phyloP scores from a whole-genome alignment of 2,888 invertebrate genomes.

The Heliconius ismenius region DNA sequence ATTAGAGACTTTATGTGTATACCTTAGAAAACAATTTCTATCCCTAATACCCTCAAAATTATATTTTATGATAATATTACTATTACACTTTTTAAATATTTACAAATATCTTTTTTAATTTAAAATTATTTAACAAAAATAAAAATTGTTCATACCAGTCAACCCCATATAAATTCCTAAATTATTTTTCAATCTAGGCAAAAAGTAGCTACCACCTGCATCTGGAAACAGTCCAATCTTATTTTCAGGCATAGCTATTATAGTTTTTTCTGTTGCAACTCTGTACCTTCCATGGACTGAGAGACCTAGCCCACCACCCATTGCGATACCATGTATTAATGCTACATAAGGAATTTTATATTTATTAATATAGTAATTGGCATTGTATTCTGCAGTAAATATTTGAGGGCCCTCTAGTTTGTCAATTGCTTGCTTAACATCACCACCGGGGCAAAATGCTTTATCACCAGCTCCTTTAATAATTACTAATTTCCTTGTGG shows the following conservation, averaged over 20 bases:
- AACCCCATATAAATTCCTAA: constrained; percentile 95
- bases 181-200: constrained; percentile 91
- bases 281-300: constrained; percentile 97
- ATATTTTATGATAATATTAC: too few relatives aligned
- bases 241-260: constrained; percentile 99
- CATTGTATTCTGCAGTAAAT: constrained; percentile 92
- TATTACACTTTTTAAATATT: too few relatives aligned
- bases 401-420: constrained; percentile 86
- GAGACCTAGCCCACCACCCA: constrained; percentile 98
- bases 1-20: too few relatives aligned
- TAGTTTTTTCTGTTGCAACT: constrained; percentile 95
- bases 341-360: constrained; percentile 95
- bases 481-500: constrained; percentile 84
- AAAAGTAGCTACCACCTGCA: constrained; percentile 96
- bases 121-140: neutral
- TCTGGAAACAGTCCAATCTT: constrained; percentile 98
- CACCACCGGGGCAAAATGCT: constrained; percentile 99
- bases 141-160: constrained; percentile 83
- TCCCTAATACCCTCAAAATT: too few relatives aligned
- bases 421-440: constrained; percentile 90
- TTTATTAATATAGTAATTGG: constrained; percentile 93
- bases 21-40: too few relatives aligned
- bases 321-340: constrained; percentile 96
- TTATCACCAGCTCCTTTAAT: constrained; percentile 93
- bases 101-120: too few relatives aligned